Conservation (phyloP, 1,140 invertebrate genomes). For the Aphelinus certus region DNA sequence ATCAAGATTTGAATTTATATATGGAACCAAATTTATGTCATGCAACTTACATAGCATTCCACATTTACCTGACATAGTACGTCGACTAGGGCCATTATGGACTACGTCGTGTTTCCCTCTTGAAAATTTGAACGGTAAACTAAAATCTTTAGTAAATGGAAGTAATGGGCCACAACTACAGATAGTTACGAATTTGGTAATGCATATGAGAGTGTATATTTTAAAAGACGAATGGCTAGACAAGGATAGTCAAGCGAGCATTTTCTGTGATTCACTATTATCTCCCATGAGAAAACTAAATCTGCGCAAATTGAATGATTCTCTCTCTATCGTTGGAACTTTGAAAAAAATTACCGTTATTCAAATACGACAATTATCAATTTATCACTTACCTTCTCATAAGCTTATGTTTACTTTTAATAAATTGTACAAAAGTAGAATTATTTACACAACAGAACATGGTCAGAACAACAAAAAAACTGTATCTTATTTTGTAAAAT, state of each 20-base stretch:
- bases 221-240: neutral
- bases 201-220: neutral
- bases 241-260: neutral
- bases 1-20: constrained; percentile 3
- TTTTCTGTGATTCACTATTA: neutral
- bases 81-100: constrained; percentile 25
- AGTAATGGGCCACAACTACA: constrained; percentile 1
- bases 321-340: neutral
- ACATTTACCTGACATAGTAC: constrained; percentile 27
- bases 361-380: no score
- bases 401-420: neutral
- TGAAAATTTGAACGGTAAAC: constrained; percentile 26
- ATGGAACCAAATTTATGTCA: constrained; percentile 16
- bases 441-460: neutral
- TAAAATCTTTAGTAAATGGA: constrained; percentile 27
- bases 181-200: neutral
- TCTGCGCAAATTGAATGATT: neutral
- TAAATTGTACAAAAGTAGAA: constrained; percentile 12
- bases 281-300: neutral
- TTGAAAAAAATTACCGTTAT: neutral
- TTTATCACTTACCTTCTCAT: no score
- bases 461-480: constrained; percentile 6
- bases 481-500: neutral
- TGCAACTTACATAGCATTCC: constrained; percentile 32
- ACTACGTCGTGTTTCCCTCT: constrained; percentile 22